A percentile compares a stretch with the other conserved stretches of the same genome.
Evolutionary conservation across 2,888 invertebrate species (phyloP).

Genomic region (Coenonympha glycerion): DNA sequence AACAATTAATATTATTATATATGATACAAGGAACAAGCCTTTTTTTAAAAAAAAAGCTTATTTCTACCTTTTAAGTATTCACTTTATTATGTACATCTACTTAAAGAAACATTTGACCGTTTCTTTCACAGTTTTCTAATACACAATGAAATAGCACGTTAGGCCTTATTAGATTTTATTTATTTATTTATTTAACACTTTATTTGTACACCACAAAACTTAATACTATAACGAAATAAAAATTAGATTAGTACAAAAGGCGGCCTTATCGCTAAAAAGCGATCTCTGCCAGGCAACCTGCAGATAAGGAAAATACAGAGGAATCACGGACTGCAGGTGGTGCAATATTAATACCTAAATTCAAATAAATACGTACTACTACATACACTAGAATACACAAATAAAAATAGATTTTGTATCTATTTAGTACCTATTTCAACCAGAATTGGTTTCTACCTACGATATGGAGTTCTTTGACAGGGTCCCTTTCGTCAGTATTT

Average conservation of each 20-base stretch:
- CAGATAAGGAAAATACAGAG: too few species aligned
- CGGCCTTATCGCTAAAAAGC: too few species aligned
- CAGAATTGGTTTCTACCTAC: constrained; percentile 44
- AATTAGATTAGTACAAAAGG: too few species aligned
- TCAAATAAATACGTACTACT: too few species aligned
- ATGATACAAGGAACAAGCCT: constrained; percentile 43
- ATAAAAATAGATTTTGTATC: constrained; percentile 24
- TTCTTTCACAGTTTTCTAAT: constrained; percentile 29
- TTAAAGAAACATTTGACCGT: constrained; percentile 50
- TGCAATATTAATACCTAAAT: too few species aligned
- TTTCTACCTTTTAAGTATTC: constrained; percentile 11
- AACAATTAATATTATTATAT: constrained; percentile 33
- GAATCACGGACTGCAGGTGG: too few species aligned
- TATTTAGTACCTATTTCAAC: constrained; percentile 29
- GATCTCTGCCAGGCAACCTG: too few species aligned
- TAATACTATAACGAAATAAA: too few species aligned
- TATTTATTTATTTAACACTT: too few species aligned
- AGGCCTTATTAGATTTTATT: too few species aligned
- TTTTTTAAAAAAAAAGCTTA: constrained; percentile 35
- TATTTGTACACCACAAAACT: too few species aligned
- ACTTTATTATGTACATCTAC: constrained; percentile 45
- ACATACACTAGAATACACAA: too few species aligned
- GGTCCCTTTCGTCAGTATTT: constrained; percentile 61
- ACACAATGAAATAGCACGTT: constrained; percentile 28
- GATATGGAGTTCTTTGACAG: constrained; percentile 68